phyloP scores from a whole-genome alignment of 1,140 invertebrate species.

The Ips typographus region DNA sequence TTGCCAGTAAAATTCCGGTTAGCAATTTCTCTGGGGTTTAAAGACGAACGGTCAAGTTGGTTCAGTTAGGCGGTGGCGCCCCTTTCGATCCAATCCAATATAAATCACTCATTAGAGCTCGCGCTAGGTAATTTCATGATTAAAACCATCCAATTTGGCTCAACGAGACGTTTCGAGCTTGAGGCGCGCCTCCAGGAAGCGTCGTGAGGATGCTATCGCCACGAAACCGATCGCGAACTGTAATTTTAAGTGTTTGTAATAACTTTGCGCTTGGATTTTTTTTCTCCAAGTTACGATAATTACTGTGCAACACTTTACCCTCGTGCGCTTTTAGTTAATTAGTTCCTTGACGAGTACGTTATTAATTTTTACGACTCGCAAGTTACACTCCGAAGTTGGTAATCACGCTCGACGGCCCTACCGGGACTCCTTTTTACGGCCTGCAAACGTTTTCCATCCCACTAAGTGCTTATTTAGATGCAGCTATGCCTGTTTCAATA shows the following conservation, averaged over 20 bases:
- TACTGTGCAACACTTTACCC: too few species aligned
- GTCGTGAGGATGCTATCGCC: slow-evolving; percentile 5
- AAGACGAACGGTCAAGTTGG: background rate
- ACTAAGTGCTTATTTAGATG: slow-evolving; percentile 23
- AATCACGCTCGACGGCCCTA: slow-evolving; percentile 12
- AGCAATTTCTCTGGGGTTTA: too few species aligned
- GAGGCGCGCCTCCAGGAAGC: slow-evolving; percentile 10
- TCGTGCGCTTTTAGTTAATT: slow-evolving; percentile 14
- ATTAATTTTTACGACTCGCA: slow-evolving; percentile 21
- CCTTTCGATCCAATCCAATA: slow-evolving; percentile 14
- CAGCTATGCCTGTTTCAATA: slow-evolving; percentile 3
- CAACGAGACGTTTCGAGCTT: slow-evolving; percentile 3
- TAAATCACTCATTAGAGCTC: slow-evolving; percentile 23
- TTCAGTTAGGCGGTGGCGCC: background rate
- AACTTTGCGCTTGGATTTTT: background rate
- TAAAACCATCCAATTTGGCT: slow-evolving; percentile 22
- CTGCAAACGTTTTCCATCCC: slow-evolving; percentile 14
- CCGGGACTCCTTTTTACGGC: slow-evolving; percentile 17
- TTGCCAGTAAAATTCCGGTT: background rate
- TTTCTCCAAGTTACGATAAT: background rate
- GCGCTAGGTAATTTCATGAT: slow-evolving; percentile 16
- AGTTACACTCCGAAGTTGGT: slow-evolving; percentile 8
- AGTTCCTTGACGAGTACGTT: slow-evolving; percentile 10
- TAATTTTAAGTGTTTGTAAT: slow-evolving; percentile 3
- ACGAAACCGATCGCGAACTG: background rate